phyloP scores from a whole-genome alignment of 2,888 invertebrate species.

The Phortica magna region DNA sequence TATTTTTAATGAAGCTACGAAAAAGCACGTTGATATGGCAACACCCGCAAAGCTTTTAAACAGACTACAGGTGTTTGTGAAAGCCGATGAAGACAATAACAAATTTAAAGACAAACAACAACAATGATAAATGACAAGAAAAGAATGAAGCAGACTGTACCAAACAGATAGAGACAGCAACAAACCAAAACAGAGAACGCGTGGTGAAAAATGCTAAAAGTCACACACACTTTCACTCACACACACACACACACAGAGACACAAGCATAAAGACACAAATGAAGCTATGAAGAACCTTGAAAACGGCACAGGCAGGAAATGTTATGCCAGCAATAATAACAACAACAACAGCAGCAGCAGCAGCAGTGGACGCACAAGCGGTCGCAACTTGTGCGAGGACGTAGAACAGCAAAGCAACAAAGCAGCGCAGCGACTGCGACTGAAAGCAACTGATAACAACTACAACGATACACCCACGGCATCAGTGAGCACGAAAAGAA shows the following conservation, averaged over 20 bases:
- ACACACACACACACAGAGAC: neutral
- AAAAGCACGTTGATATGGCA: slow-evolving; percentile 5
- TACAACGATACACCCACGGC: slow-evolving; percentile 25
- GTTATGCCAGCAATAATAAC: slow-evolving; percentile 33
- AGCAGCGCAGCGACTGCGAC: slow-evolving; percentile 32
- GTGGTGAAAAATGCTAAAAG: slow-evolving; percentile 18
- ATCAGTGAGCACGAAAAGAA: slow-evolving; percentile 22
- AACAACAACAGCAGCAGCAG: slow-evolving; percentile 42
- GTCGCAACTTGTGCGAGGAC: slow-evolving; percentile 66
- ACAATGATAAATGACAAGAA: neutral
- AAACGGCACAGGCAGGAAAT: slow-evolving; percentile 18
- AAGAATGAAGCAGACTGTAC: slow-evolving; percentile 1
- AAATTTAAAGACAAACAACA: neutral
- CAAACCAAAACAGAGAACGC: slow-evolving; percentile 53
- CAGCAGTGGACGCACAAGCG: slow-evolving; percentile 50
- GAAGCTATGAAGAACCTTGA: slow-evolving; percentile 17
- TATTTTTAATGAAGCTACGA: neutral
- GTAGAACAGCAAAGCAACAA: slow-evolving; percentile 30
- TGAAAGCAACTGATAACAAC: slow-evolving; percentile 69
- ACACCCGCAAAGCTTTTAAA: slow-evolving; percentile 34
- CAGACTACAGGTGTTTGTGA: slow-evolving; percentile 56
- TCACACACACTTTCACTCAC: neutral
- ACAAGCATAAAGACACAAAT: neutral
- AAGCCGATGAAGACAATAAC: slow-evolving; percentile 11
- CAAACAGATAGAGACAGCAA: slow-evolving; percentile 8